These are phyloP conservation scores for Myzus persicae DNA, from an alignment of 1,140 invertebrate genomes.

Conservation along the genomic window DNA sequence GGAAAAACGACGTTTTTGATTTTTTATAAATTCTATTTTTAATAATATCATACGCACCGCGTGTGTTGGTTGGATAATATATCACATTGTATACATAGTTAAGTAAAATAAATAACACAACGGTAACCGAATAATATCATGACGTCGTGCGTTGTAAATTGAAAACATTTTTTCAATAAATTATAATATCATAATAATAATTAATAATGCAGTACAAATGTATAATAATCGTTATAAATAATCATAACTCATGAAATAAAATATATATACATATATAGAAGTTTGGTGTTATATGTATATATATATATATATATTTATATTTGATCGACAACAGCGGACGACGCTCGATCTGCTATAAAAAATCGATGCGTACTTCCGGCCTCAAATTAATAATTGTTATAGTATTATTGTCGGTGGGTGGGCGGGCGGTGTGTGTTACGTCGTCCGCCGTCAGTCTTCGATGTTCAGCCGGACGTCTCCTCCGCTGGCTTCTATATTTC, in stretches of 20 bases:
- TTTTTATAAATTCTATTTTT: not conserved
- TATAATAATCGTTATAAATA: not conserved
- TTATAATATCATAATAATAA: conserved; percentile 19
- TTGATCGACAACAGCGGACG: not conserved
- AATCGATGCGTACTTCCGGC: not conserved
- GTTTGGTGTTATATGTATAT: not conserved
- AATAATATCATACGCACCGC: not conserved
- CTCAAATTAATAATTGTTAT: not conserved
- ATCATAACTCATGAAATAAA: not conserved
- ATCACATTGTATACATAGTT: not conserved
- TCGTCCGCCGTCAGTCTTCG: conserved; percentile 42
- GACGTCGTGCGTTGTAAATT: not conserved
- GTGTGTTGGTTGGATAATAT: not conserved
- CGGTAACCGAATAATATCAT: not conserved
- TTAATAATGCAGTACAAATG: not conserved
- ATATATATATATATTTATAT: not conserved
- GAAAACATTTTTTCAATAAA: not conserved
- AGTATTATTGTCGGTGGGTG: not conserved
- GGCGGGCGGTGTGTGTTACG: no score
- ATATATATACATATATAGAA: not conserved
- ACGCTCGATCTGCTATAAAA: not conserved
- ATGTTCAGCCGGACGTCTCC: conserved; percentile 38
- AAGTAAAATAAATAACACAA: not conserved
- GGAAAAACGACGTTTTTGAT: not conserved
- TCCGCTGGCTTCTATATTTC: not conserved